These are phyloP conservation scores for Leptinotarsa defecta DNA, from an alignment of 1,140 invertebrate species.

Conservation along the genomic window DNA sequence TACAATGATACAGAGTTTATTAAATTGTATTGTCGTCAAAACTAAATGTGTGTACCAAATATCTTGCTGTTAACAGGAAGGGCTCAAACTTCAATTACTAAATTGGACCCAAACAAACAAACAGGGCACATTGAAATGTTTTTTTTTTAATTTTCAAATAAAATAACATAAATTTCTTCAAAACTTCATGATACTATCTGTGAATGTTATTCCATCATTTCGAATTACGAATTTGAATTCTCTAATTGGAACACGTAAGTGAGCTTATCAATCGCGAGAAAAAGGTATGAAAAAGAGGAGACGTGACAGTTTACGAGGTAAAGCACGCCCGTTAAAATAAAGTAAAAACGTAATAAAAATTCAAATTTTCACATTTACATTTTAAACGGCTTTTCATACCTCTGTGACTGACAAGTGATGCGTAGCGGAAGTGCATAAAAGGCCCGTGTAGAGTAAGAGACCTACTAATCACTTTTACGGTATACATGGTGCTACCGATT, in stretches of 20 bases:
- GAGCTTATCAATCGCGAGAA: slow-evolving; percentile 20
- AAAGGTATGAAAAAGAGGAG: slow-evolving; percentile 15
- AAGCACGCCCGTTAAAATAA: slow-evolving; percentile 26
- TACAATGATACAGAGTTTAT: too few species aligned
- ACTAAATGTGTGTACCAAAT: too few species aligned
- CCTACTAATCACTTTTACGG: neutral
- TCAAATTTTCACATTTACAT: slow-evolving; percentile 53
- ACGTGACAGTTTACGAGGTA: slow-evolving; percentile 10
- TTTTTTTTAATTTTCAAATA: too few species aligned
- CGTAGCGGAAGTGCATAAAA: slow-evolving; percentile 7
- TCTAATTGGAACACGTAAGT: slow-evolving; percentile 12
- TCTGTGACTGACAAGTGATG: slow-evolving; percentile 50
- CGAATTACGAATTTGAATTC: neutral
- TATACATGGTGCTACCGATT: neutral
- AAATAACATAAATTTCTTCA: too few species aligned
- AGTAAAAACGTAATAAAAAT: slow-evolving; percentile 48
- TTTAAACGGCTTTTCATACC: slow-evolving; percentile 54
- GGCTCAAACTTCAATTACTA: too few species aligned
- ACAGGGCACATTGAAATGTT: too few species aligned
- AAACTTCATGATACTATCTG: too few species aligned
- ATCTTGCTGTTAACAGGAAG: too few species aligned
- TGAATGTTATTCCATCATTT: too few species aligned
- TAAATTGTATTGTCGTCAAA: too few species aligned
- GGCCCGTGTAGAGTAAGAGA: neutral
- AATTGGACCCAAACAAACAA: too few species aligned